A percentile compares a stretch with the other conserved stretches of the same genome.
These are phyloP conservation scores for Patella depressa DNA, from an alignment of 2,888 invertebrate genomes.

Conservation along the genomic window DNA sequence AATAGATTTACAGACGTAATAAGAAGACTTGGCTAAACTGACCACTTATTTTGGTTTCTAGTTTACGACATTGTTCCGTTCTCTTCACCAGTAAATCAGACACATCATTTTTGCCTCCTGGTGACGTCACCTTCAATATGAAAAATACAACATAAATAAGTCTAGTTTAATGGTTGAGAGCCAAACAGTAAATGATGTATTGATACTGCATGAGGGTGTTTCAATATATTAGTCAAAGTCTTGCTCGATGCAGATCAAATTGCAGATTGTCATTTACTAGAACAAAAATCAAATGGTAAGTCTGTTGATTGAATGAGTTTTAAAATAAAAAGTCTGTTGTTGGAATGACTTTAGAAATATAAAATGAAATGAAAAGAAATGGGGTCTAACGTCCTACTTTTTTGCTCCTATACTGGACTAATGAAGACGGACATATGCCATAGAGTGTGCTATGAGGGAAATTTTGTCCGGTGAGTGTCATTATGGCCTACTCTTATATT, in stretches of 20 bases:
- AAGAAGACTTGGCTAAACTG: constrained; percentile 14
- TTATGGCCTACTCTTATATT: no score
- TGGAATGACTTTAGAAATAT: no score
- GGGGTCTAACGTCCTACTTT: no score
- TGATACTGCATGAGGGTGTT: no score
- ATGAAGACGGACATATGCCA: no score
- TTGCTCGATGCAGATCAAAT: constrained; percentile 81
- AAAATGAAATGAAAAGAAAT: no score
- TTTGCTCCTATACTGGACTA: no score
- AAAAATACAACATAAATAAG: background rate
- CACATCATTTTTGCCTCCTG: constrained; percentile 51
- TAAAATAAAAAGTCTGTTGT: constrained; percentile 77
- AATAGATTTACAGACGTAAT: background rate
- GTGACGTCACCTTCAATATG: background rate
- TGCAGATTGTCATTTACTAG: constrained; percentile 87
- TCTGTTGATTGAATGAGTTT: constrained; percentile 66
- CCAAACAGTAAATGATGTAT: no score
- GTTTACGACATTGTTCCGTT: constrained; percentile 63
- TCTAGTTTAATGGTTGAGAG: no score
- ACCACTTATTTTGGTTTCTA: constrained; percentile 63
- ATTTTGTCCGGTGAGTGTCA: no score
- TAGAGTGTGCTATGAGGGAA: no score
- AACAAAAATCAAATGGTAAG: constrained; percentile 77
- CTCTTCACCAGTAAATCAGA: constrained; percentile 50
- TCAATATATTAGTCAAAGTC: no score